These are phyloP conservation scores for Salpingus planirostris DNA, from an alignment of 2,888 invertebrate genomes.

Conservation along the genomic window DNA sequence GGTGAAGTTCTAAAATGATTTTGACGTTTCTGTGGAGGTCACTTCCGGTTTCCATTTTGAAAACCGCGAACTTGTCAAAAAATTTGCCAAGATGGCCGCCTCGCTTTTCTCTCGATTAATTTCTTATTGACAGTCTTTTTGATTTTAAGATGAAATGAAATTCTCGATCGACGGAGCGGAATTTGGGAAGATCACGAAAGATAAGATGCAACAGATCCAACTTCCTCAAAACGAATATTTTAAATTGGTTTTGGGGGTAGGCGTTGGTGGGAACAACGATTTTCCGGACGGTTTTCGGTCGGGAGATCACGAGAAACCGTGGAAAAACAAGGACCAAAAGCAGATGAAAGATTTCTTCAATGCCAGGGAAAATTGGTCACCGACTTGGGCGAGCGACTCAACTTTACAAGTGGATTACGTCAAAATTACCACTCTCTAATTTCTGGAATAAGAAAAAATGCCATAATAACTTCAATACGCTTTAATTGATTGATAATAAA, in stretches of 20 bases:
- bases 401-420: conserved; percentile 46
- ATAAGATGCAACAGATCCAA: conserved; percentile 1
- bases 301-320: conserved; percentile 49
- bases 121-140: too few species aligned
- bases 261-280: conserved; percentile 59
- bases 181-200: conserved; percentile 27
- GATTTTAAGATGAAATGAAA: conserved; percentile 28
- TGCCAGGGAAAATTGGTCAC: conserved; percentile 47
- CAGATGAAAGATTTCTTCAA: conserved; percentile 55
- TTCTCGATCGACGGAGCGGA: conserved; percentile 36
- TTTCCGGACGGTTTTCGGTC: conserved; percentile 51
- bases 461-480: too few species aligned
- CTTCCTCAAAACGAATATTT: conserved; percentile 5
- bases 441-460: too few species aligned
- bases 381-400: conserved; percentile 46
- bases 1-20: too few species aligned
- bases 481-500: too few species aligned
- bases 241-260: conserved; percentile 51
- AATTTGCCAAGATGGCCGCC: too few species aligned
- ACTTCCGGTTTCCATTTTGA: too few species aligned
- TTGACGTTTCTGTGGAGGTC: too few species aligned
- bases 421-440: conserved; percentile 37
- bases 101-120: too few species aligned
- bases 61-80: too few species aligned
- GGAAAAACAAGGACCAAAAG: conserved; percentile 51